Evolutionary conservation across 2,113 vertebrate species (phyloP), one percentile per base, ranked within the genome.

Genomic region (Gambusia holbrooki): DNA sequence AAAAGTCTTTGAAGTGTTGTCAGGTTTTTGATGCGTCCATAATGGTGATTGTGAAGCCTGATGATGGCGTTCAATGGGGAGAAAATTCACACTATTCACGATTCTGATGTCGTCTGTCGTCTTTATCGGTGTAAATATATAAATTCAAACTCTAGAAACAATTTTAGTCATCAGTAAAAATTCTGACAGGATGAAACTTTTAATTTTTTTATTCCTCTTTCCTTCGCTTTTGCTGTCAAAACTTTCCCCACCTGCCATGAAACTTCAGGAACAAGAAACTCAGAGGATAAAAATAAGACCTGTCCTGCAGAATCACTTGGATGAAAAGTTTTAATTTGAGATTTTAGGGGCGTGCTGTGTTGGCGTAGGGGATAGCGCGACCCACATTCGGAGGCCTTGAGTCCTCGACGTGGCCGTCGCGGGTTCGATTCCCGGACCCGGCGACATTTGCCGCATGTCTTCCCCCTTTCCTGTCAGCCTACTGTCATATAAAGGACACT

Each of bases 221-320:
- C 17, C 14, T 76, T 62, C 35, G 4, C 62, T 45, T 83, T 51
- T 63, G 61, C 83, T 76, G 77, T 88, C 74, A 81, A 85, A 88
- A 88, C 71, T 77, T 73, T 72, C 33, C 76, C 63, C 67, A 33
- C 27, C 66, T 79, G 7, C 62, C 70, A 33, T 60, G 62, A 35
- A 80, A 51, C 83, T 70, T 76, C 42, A 64, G 37, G 6, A 45
- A 48, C 15, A 54, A 61, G 68, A 64, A 45, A 63, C 67, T 78
- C 61, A 8, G 1, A 76, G 66, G 66, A 27, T 48, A 65, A 82
- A 69, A 66, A 69, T 4, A 54, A 27, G 29, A 13, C 35, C 63
- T 62, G 60, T 30, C 62, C 67, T 22, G 5, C 32, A 9, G 12
- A 42, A 22, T 42, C 33, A 17, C 48, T 25, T n/a, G n/a, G 6